Evolutionary conservation across 2,888 invertebrate species (phyloP), one percentile per base, ranked within the genome.

Genomic region (Hydriomena furcata): DNA sequence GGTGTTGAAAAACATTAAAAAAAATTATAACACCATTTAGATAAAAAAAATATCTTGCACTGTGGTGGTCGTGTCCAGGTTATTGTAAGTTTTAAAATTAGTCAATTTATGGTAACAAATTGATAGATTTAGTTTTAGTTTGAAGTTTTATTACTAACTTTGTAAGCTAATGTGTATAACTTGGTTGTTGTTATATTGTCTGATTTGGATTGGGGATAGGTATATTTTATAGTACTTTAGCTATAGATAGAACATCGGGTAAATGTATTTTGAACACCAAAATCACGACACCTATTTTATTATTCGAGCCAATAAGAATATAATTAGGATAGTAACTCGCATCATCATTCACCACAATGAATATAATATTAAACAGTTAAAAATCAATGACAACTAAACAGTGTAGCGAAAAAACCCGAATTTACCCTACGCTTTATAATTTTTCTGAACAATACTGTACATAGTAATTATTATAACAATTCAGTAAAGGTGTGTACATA

Each of bases 71-170:
- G 66, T 79, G 82, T 83, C 82, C 80, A 82, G 81, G 78, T 42
- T 78, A 80, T 71, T 71, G 68, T 79, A 82, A 84, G 82, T 82
- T 75, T 73, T 77, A 78, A 77, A 75, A 68, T 79, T 84, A 87
- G 85, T 85, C 82, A 81, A 82, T 82, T 83, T 82, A 82, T 60
- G 66, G 61, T 73, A 71, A 76, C 71, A 66, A 71, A 79, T 76
- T 73, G 76, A 76, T 82, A 83, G 76, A 59, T 73, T 80, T 84
- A 82, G 74, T 81, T 79, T 54, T 52, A 40, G 31, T 53, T 53
- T 49, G 44, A 68, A 72, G 66, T 73, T 40, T 78, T 68, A 73
- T 71, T 64, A 73, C 72, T 79, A 79, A 79, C 72, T 68, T 70
- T 57, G 68, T 84, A 78, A 79, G 77, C 72, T 73, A 78, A 74